Percentiles rank a stretch among this genome's conserved stretches.
Conservation (phyloP, 1,140 invertebrate genomes). For the Drosophila erecta region DNA sequence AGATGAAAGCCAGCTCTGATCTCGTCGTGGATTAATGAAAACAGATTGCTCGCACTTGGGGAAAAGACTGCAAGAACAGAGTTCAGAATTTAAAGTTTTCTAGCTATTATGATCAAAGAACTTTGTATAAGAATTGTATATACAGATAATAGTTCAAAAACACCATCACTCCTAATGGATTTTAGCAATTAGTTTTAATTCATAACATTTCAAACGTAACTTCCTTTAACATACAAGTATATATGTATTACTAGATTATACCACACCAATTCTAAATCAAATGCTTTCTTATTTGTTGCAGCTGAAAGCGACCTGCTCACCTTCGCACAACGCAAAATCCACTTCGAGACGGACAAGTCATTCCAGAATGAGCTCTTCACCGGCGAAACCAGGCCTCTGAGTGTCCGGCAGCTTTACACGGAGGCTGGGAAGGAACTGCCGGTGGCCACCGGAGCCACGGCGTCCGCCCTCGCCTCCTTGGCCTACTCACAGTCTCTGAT, state of each 20-base stretch:
- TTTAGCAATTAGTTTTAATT: not conserved
- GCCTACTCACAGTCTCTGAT: conserved; percentile 61
- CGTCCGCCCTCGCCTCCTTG: conserved; percentile 54
- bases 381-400: conserved; percentile 86
- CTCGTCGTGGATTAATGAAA: conserved; percentile 15
- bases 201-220: no score
- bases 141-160: no score
- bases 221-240: no score
- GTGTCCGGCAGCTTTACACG: conserved; percentile 90
- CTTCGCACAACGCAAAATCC: conserved; percentile 90
- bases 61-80: not conserved
- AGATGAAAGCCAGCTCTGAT: conserved; percentile 38
- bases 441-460: conserved; percentile 36
- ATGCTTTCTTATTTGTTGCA: conserved; percentile 85
- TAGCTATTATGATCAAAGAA: not conserved
- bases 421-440: conserved; percentile 87
- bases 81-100: not conserved
- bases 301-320: conserved; percentile 94
- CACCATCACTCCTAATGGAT: no score
- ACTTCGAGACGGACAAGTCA: conserved; percentile 89
- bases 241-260: no score
- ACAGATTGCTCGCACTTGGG: conserved; percentile 1
- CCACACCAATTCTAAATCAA: not conserved
- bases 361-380: conserved; percentile 89
- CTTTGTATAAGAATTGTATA: not conserved